phyloP scores from a whole-genome alignment of 2,888 invertebrate species.

The Himalopsyche japonica region DNA sequence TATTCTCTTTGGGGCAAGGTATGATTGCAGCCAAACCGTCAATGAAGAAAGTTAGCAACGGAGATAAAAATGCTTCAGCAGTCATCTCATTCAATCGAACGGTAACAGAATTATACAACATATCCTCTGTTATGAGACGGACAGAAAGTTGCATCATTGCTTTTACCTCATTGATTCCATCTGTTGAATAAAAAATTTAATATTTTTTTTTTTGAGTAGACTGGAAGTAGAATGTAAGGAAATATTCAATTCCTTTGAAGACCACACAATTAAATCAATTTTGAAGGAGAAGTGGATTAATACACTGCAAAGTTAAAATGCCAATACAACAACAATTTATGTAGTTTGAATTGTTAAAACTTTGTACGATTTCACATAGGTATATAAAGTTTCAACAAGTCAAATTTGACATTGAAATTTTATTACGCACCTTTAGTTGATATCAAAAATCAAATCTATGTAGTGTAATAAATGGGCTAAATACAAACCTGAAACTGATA shows the following conservation, averaged over 20 bases:
- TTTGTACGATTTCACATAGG: too few species aligned
- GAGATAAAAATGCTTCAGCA: constrained; percentile 88
- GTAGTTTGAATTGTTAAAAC: too few species aligned
- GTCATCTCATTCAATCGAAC: constrained; percentile 93
- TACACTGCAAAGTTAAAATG: background rate
- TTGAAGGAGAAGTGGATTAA: background rate
- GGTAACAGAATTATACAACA: constrained; percentile 93
- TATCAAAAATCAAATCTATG: too few species aligned
- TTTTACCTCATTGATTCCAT: constrained; percentile 91
- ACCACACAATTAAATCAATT: background rate
- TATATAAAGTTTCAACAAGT: too few species aligned
- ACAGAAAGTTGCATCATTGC: constrained; percentile 91
- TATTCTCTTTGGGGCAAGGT: constrained; percentile 89
- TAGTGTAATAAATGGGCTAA: constrained; percentile 1
- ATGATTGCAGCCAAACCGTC: constrained; percentile 91
- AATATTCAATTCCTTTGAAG: too few species aligned
- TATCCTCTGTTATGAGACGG: constrained; percentile 88
- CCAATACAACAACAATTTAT: constrained; percentile 24
- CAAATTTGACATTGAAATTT: too few species aligned
- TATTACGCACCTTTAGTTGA: too few species aligned
- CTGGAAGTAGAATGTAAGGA: background rate
- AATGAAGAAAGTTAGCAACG: constrained; percentile 81
- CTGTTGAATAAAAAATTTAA: constrained; percentile 52
- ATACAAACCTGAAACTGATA: constrained; percentile 76
- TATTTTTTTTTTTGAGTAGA: background rate